Evolutionary conservation across 2,113 vertebrate genomes (phyloP).

Genomic region (Heterotis niloticus): DNA sequence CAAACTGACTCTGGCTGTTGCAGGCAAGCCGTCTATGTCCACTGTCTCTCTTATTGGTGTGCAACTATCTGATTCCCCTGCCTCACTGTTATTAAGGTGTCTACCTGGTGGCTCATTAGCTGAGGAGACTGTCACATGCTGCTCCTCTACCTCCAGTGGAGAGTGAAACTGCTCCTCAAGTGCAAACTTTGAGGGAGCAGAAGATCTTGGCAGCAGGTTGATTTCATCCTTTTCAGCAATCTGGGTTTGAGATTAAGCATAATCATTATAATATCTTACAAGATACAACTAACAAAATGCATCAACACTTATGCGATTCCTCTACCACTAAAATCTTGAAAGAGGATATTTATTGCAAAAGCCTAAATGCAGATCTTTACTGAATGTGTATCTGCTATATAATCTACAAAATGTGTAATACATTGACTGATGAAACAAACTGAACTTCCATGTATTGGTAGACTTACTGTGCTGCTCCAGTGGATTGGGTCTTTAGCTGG

Average conservation of each 20-base stretch:
- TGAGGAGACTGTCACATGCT: slow-evolving; percentile 28
- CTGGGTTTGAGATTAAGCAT: slow-evolving; percentile 44
- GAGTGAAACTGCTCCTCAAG: slow-evolving; percentile 48
- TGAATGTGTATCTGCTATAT: neutral
- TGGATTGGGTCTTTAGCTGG: slow-evolving; percentile 41
- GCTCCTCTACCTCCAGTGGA: slow-evolving; percentile 38
- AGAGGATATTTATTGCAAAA: too few relatives aligned
- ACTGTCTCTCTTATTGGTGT: slow-evolving; percentile 38
- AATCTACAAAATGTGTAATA: too few relatives aligned
- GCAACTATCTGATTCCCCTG: slow-evolving; percentile 34
- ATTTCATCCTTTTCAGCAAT: slow-evolving; percentile 56
- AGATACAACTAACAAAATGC: neutral
- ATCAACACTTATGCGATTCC: too few relatives aligned
- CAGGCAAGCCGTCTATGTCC: slow-evolving; percentile 48
- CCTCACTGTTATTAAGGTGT: slow-evolving; percentile 41
- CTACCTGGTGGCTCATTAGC: slow-evolving; percentile 6
- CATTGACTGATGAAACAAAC: too few relatives aligned
- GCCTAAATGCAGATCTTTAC: neutral
- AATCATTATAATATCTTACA: neutral
- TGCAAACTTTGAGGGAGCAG: slow-evolving; percentile 40
- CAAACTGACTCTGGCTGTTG: slow-evolving; percentile 36
- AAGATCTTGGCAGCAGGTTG: slow-evolving; percentile 44
- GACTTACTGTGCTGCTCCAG: slow-evolving; percentile 74
- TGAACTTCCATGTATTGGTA: neutral
- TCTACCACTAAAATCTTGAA: too few relatives aligned